phyloP scores from a whole-genome alignment of 1,140 invertebrate genomes.

The Dendrolimus kikuchii region DNA sequence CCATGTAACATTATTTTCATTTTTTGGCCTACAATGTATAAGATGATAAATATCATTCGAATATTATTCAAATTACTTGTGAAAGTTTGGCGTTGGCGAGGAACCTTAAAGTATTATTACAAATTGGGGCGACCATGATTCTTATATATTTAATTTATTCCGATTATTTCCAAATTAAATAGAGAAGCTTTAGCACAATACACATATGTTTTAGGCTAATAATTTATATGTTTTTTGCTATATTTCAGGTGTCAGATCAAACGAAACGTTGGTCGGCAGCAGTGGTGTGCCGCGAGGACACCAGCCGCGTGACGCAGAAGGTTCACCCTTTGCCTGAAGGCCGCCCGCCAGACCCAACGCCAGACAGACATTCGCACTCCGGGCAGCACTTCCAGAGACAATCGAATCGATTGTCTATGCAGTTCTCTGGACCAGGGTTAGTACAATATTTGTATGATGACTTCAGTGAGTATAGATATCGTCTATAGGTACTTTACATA shows the following conservation, averaged over 20 bases:
- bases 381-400: constrained; percentile 73
- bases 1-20: too few species aligned
- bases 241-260: constrained; percentile 65
- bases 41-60: too few species aligned
- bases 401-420: constrained; percentile 90
- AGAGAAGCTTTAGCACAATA: too few species aligned
- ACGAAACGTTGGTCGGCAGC: constrained; percentile 84
- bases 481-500: constrained; percentile 4
- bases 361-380: constrained; percentile 29
- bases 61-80: too few species aligned
- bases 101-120: too few species aligned
- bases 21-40: too few species aligned
- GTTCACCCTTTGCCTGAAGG: constrained; percentile 37
- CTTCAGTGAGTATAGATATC: not conserved
- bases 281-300: constrained; percentile 73
- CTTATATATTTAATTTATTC: too few species aligned
- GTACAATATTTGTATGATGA: constrained; percentile 10
- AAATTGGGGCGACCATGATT: too few species aligned
- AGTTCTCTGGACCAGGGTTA: constrained; percentile 80
- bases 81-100: too few species aligned
- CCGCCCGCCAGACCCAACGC: constrained; percentile 34
- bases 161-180: too few species aligned
- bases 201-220: too few species aligned
- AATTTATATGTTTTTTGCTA: not conserved
- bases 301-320: constrained; percentile 37